Evolutionary conservation across 2,888 invertebrate species (phyloP), one percentile per base, ranked within the genome.

Genomic region (Spisula subtruncata): DNA sequence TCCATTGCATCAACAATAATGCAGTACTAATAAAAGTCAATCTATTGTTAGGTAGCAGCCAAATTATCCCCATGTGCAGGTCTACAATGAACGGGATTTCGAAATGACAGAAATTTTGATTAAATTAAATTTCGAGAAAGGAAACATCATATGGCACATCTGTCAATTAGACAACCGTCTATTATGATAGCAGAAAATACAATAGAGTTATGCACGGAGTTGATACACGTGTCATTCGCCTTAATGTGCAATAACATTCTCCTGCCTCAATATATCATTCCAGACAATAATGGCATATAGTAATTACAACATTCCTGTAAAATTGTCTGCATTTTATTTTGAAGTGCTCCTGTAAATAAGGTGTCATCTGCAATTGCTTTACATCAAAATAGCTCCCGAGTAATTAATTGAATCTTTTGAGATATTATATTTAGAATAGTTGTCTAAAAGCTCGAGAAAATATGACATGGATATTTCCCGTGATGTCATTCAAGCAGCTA

Each of bases 231-330:
- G 60, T 0, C n/a, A 20, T 8, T 12, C 20, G 60, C 25, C 60
- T 25, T 25, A 25, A 66, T 66, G 25, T 66, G 60, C 25, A 25
- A 25, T 66, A 25, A 25, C 25, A 1, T 66, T 25, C 25, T 8
- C n/a, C 8, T 5, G 6, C 0, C 25, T 66, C 60, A 25, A 66
- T 66, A 66, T 66, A 66, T 66, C 60, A 66, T 66, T 25, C 25
- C 60, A 25, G 60, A 10, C 60, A n/a, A 66, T 25, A n/a, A 25
- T 25, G 25, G 25, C 25, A n/a, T 25, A n/a, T 25, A n/a, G 25
- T 66, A 66, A 66, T 66, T 66, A 66, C 60, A 66, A 66, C 25
- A 66, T 66, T 66, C 60, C 60, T n/a, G 25, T 66, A 66, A n/a
- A 66, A 66, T 66, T 12, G 25, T 66, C 25, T 66, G 60, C 60